Evolutionary conservation across 2,113 vertebrate species (phyloP).

Genomic region (Corythaeola cristata): DNA sequence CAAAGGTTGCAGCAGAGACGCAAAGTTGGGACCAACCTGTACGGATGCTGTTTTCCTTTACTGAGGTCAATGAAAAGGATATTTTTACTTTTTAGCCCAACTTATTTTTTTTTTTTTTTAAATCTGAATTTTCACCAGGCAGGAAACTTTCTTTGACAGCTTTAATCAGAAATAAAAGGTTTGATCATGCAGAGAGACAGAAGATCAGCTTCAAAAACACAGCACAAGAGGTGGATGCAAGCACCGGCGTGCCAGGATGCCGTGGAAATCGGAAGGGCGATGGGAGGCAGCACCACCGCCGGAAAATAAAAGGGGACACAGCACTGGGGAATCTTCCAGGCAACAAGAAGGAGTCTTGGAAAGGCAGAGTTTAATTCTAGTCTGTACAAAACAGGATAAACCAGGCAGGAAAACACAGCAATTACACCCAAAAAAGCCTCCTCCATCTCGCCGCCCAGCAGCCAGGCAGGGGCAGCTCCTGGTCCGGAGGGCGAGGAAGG

Average conservation of each 20-base stretch:
- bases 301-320: background rate
- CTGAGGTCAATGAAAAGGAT: background rate
- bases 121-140: background rate
- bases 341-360: background rate
- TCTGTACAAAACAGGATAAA: background rate
- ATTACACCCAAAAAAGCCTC: background rate
- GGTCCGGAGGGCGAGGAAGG: background rate
- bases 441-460: background rate
- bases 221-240: background rate
- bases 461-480: background rate
- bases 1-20: background rate
- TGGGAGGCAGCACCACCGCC: background rate
- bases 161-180: slow-evolving; percentile 26
- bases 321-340: background rate
- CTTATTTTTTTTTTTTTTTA: background rate
- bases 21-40: background rate
- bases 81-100: background rate
- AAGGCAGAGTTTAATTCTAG: background rate
- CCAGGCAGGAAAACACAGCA: background rate
- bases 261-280: background rate
- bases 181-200: background rate
- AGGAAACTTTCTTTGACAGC: slow-evolving; percentile 2
- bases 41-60: background rate
- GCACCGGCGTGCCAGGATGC: background rate
- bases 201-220: background rate